A percentile compares a stretch with the other conserved stretches of the same genome.
phyloP scores from a whole-genome alignment of 92 coral and sea anemone species.

The Parazoanthus darwini region DNA sequence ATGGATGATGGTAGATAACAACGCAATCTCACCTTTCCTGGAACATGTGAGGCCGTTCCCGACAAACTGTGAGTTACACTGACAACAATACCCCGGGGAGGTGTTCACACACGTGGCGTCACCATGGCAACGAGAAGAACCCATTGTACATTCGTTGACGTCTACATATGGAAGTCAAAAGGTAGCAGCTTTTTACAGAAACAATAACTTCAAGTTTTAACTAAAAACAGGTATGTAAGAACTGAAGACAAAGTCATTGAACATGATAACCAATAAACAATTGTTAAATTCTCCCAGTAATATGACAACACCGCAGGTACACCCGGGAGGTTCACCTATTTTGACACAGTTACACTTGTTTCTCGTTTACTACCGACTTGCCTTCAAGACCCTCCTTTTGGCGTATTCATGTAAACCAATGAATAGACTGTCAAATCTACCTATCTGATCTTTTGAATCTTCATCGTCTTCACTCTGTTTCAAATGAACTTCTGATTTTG shows the following conservation, averaged over 20 bases:
- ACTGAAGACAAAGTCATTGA: background rate
- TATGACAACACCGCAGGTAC: too few relatives aligned
- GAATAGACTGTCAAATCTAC: too few relatives aligned
- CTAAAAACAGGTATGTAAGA: background rate
- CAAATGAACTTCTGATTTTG: too few relatives aligned
- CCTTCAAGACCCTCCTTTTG: too few relatives aligned
- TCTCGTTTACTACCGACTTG: too few relatives aligned
- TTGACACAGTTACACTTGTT: too few relatives aligned
- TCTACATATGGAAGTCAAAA: constrained; percentile 44
- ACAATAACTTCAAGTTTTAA: constrained; percentile 6
- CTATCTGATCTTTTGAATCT: too few relatives aligned
- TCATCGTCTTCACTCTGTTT: too few relatives aligned
- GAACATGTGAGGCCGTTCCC: constrained; percentile 91
- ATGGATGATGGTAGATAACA: background rate
- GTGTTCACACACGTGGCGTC: constrained; percentile 75
- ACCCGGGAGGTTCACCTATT: too few relatives aligned
- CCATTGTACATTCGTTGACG: constrained; percentile 68
- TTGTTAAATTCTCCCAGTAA: too few relatives aligned
- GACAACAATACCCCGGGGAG: constrained; percentile 84
- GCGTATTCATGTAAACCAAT: too few relatives aligned
- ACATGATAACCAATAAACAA: too few relatives aligned
- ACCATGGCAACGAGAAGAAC: constrained; percentile 65
- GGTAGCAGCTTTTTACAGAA: background rate
- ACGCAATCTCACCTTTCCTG: constrained; percentile 50
- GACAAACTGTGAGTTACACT: constrained; percentile 71